Evolutionary conservation across 2,888 invertebrate genomes (phyloP), one percentile per base, ranked within the genome.

Genomic region (Aspidiotus destructor): DNA sequence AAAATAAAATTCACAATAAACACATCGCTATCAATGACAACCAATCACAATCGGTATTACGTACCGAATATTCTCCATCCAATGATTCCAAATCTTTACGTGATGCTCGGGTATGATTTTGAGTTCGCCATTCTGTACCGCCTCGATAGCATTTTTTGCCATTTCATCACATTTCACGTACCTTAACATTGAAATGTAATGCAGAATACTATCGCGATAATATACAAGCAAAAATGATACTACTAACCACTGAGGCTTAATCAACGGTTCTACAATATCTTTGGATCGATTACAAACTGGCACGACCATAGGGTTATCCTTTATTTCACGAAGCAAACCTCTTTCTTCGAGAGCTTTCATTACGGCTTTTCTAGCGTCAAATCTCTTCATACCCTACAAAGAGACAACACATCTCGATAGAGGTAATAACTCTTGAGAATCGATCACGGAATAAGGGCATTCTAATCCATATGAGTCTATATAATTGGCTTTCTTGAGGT

Each of bases 201-300:
- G 15, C n/a, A 42, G n/a, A 28, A 15, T 57, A 8, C 11, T 7
- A 16, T 57, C n/a, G 11, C 28, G 44, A 41, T 17, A 7, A 8
- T 60, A 5, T 10, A 52, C 40, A 64, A 40, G 11, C 13, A 42
- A 17, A 28, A 1, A 28, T 3, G 28, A 28, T 5, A 28, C 11
- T 48, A 17, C 73, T 73, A 76, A 96, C 98, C 98, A 99, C 78
- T 99, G 99, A 0, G 95, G 92, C 76, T 94, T 96, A 44, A 97
- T 83, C 75, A 98, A 82, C 0, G 96, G 96, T 76, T 99, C 99
- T 15, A 99, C 91, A 1, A 99, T 87, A 77, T 99, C 99, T 79
- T 96, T 97, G 1, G 96, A 96, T 53, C 99, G 85, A 77, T 93
- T 93, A 79, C 92, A 94, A 70, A 95, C 84, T 0, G 99, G 99